Conservation (phyloP, 2,888 invertebrate genomes). For the Tetanocera ferruginea region DNA sequence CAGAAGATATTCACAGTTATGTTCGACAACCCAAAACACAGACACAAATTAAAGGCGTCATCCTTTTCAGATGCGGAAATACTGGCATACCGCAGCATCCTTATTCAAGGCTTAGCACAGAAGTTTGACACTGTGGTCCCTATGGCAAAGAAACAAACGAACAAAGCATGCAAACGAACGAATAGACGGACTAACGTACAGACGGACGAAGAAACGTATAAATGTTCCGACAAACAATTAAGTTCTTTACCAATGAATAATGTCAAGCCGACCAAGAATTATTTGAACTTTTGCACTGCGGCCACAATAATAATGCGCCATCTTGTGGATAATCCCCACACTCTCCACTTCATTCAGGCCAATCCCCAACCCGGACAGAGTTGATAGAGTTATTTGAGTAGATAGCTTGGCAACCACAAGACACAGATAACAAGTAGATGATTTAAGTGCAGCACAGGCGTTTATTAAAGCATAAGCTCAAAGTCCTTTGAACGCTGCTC, state of each 20-base stretch:
- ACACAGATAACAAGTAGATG: neutral
- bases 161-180: neutral
- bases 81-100: too few relatives aligned
- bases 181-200: neutral
- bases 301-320: neutral
- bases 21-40: neutral
- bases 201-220: neutral
- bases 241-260: neutral
- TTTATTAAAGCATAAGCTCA: neutral
- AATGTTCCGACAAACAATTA: slow-evolving; percentile 9
- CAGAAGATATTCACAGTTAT: neutral
- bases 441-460: neutral
- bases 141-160: neutral
- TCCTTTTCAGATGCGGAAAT: too few relatives aligned
- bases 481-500: neutral
- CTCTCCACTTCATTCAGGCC: too few relatives aligned
- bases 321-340: too few relatives aligned
- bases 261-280: neutral
- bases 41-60: neutral
- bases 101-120: neutral
- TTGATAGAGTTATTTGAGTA: neutral
- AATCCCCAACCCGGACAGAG: too few relatives aligned
- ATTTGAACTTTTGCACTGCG: neutral
- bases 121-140: neutral
- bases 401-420: neutral